Evolutionary conservation across 2,888 invertebrate species (phyloP), one percentile per base, ranked within the genome.

Genomic region (Nesidiocoris tenuis): DNA sequence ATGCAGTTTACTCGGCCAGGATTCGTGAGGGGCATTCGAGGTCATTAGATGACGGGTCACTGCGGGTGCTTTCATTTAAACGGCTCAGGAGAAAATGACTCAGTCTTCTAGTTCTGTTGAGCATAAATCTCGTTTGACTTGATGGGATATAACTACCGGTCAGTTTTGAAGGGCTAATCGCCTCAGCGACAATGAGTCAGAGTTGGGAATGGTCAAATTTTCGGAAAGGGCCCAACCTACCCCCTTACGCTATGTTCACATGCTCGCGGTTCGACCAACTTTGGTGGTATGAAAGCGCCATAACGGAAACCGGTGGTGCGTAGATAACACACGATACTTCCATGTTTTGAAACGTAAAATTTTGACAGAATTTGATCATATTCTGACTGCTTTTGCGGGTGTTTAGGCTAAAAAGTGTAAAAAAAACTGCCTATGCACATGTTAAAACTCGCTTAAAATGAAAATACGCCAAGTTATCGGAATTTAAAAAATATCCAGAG

Each of bases 121-220:
- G 63, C 64, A 72, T 72, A 72, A 72, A 72, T 72, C 72, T 55
- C 54, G 63, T 72, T 63, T 72, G 63, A 72, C 72, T 72, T 72
- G 63, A 72, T 72, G 64, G 72, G 72, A 72, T 72, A 63, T 63
- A 72, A 72, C 72, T 63, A 55, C 72, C 18, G 72, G 72, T 72
- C 72, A 72, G 72, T 72, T 61, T 54, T 55, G 54, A 24, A 25
- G 63, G 63, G 24, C 64, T 63, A 21, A 63, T 22, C 64, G 24
- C 22, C 64, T 21, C 61, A 21, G 21, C 2, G 23, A 16, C 16
- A 23, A 16, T 59, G 59, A 59, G 7, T 59, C 59, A 59, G 3
- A 9, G 5, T 39, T 7, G 39, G 39, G 12, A 39, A 39, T 12
- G 39, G 39, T 39, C 39, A 39, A 39, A 39, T 39, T 39, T 12